Conservation (phyloP, 2,888 invertebrate species). For the Caenorhabditis macrosperma region DNA sequence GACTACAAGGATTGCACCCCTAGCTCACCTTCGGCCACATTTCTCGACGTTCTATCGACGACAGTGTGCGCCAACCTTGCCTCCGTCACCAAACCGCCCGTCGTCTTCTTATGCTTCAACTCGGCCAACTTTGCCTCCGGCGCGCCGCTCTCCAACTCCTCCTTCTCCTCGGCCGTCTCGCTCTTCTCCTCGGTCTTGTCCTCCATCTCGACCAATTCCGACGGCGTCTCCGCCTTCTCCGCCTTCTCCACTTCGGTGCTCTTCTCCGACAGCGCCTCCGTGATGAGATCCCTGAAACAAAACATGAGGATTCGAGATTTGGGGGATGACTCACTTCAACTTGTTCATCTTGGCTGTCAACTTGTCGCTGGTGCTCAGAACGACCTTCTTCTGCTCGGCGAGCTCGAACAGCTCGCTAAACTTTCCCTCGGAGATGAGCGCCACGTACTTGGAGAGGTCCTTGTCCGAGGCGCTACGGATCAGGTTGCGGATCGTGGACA, state of each 20-base stretch:
- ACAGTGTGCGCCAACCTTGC: slow-evolving; percentile 36
- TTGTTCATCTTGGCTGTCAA: slow-evolving; percentile 39
- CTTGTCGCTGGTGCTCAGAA: slow-evolving; percentile 15
- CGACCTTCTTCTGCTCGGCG: slow-evolving; percentile 40
- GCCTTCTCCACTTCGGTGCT: slow-evolving; percentile 26
- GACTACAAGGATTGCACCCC: too few species aligned
- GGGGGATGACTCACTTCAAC: slow-evolving; percentile 9
- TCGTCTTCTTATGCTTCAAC: slow-evolving; percentile 1
- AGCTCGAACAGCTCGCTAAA: slow-evolving; percentile 58
- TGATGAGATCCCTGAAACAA: slow-evolving; percentile 27
- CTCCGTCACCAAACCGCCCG: too few species aligned
- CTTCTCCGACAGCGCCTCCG: slow-evolving; percentile 36
- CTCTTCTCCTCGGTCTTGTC: slow-evolving; percentile 14
- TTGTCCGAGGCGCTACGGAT: slow-evolving; percentile 62
- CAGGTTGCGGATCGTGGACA: slow-evolving; percentile 59
- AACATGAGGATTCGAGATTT: too few species aligned
- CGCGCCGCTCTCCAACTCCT: neutral
- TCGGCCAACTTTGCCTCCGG: slow-evolving; percentile 2
- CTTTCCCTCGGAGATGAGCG: slow-evolving; percentile 65
- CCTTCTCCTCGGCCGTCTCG: neutral
- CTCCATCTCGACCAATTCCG: slow-evolving; percentile 15
- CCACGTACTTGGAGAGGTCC: slow-evolving; percentile 60
- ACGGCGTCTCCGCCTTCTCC: slow-evolving; percentile 34
- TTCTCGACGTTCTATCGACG: slow-evolving; percentile 24
- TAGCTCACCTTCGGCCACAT: slow-evolving; percentile 41